A percentile compares a stretch with the other conserved stretches of the same genome.
Conservation (phyloP, 2,113 vertebrate genomes). For the Antechinus flavipes region DNA sequence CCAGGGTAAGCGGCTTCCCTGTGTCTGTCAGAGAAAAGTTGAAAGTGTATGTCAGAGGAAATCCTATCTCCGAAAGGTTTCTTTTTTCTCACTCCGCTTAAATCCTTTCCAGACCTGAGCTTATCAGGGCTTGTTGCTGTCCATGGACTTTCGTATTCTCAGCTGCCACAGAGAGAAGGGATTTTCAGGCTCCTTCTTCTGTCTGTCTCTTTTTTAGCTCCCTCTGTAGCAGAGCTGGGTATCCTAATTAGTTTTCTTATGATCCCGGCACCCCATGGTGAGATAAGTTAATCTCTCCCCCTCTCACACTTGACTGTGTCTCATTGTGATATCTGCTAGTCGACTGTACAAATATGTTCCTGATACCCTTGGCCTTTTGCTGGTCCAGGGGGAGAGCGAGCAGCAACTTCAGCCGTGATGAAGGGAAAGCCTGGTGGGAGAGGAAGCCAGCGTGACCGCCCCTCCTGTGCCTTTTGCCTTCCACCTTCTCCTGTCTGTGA, state of each 20-base stretch:
- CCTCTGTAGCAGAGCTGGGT: slow-evolving; percentile 56
- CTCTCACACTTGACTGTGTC: background rate
- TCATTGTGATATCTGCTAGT: slow-evolving; percentile 46
- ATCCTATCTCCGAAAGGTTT: background rate
- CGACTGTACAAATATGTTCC: slow-evolving; percentile 57
- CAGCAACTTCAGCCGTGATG: background rate
- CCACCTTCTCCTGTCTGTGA: background rate
- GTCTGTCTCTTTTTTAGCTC: slow-evolving; percentile 40
- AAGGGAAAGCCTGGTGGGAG: background rate
- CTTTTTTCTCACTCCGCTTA: slow-evolving; percentile 44
- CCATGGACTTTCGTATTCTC: background rate
- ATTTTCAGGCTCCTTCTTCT: slow-evolving; percentile 45
- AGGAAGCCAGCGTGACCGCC: background rate
- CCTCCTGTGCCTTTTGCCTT: background rate
- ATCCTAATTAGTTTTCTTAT: slow-evolving; percentile 67
- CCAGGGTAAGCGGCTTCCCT: background rate
- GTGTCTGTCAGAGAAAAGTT: slow-evolving; percentile 28
- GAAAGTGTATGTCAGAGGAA: slow-evolving; percentile 50
- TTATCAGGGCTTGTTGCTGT: slow-evolving; percentile 7
- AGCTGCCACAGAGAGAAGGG: background rate
- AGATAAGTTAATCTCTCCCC: slow-evolving; percentile 66
- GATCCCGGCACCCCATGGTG: slow-evolving; percentile 48
- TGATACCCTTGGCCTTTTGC: slow-evolving; percentile 42
- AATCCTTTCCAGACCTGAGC: slow-evolving; percentile 52
- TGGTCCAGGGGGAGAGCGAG: slow-evolving; percentile 28